Percentiles rank a stretch among this genome's conserved stretches.
phyloP scores from a whole-genome alignment of 2,888 invertebrate genomes.

The Auanema sp. region DNA sequence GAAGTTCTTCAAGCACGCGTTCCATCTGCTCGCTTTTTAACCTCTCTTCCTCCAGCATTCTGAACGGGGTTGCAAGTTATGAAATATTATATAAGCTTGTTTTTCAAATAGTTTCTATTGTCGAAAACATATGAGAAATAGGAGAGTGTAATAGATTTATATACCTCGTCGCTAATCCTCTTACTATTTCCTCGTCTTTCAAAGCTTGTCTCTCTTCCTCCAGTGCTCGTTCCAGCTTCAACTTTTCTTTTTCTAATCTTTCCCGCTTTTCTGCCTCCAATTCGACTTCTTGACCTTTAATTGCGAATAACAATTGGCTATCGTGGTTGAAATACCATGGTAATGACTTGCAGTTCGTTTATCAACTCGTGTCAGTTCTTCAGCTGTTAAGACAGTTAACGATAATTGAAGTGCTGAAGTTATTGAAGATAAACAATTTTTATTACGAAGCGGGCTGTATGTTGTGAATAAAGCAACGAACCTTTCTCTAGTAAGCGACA shows the following conservation, averaged over 20 bases:
- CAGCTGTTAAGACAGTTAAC: not conserved
- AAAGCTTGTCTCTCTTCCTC: constrained; percentile 46
- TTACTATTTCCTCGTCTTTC: constrained; percentile 49
- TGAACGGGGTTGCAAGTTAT: constrained; percentile 13
- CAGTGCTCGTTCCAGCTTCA: constrained; percentile 29
- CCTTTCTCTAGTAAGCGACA: constrained; percentile 12
- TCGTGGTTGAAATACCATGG: constrained; percentile 10
- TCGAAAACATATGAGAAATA: too few species aligned
- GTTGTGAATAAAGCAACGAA: not conserved
- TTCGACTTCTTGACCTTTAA: constrained; percentile 24
- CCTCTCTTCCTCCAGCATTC: constrained; percentile 51
- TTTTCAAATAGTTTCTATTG: constrained; percentile 1
- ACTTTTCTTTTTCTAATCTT: constrained; percentile 30
- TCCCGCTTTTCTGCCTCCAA: constrained; percentile 16
- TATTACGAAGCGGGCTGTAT: not conserved
- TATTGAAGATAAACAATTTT: not conserved
- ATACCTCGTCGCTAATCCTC: constrained; percentile 47
- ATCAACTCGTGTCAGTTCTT: constrained; percentile 8
- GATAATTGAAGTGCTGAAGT: constrained; percentile 7
- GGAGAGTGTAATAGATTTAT: not conserved
- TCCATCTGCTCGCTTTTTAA: constrained; percentile 47
- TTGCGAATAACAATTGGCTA: not conserved
- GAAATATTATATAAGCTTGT: constrained; percentile 1
- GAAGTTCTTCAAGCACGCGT: constrained; percentile 39
- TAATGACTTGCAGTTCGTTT: constrained; percentile 9